Percentiles rank a stretch among this genome's conserved stretches.
Conservation (phyloP, 1,140 invertebrate species). For the Spodoptera frugiperda region DNA sequence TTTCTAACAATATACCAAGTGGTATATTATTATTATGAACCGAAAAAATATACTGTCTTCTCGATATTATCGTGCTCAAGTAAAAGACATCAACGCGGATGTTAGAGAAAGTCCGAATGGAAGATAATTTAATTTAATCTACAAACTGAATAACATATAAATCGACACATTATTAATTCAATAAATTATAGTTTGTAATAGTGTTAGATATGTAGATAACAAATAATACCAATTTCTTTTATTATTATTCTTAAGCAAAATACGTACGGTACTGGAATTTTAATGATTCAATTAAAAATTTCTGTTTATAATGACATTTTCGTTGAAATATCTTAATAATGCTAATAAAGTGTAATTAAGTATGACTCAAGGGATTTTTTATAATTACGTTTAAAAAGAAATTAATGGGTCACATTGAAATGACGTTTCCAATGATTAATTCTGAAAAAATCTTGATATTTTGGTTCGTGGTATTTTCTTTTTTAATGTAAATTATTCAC, state of each 20-base stretch:
- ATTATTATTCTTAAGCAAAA: slow-evolving; percentile 1
- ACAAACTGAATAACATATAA: not conserved
- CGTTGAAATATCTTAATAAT: slow-evolving; percentile 2
- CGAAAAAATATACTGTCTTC: not conserved
- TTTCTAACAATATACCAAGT: not conserved
- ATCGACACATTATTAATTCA: not conserved
- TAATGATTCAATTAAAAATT: not conserved
- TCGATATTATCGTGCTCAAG: slow-evolving; percentile 4
- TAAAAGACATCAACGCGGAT: slow-evolving; percentile 63
- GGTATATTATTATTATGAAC: not conserved
- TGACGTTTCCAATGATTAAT: no score
- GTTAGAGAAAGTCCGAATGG: slow-evolving; percentile 6
- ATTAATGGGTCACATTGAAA: no score
- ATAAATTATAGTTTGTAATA: not conserved
- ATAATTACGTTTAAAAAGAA: no score
- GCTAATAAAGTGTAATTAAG: no score
- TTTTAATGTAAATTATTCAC: no score
- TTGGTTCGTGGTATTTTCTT: no score
- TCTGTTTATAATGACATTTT: not conserved
- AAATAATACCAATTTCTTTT: not conserved
- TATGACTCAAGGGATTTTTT: no score
- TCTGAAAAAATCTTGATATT: no score
- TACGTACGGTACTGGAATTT: slow-evolving; percentile 17
- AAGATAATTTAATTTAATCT: not conserved
- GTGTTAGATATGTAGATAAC: no score